Evolutionary conservation across 2,113 vertebrate species (phyloP), one percentile per base, ranked within the genome.

Genomic region (Stegastes partitus): DNA sequence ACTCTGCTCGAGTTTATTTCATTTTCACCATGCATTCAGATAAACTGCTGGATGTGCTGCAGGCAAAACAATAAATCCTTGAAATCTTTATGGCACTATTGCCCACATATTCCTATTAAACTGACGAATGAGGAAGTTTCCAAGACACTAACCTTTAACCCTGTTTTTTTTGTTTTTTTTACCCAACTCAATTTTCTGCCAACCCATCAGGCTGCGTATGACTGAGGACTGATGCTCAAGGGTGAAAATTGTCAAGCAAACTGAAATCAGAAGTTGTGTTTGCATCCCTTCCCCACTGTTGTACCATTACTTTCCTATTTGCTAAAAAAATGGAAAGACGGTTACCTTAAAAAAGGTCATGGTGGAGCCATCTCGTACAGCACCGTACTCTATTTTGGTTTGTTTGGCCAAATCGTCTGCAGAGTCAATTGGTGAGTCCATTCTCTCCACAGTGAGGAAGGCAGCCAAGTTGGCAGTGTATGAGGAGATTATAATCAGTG

Each of bases 291-390:
- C 39, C 14, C 16, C 39, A 56, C 11, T 58, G 21, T 14, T 69
- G 12, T 6, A 34, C 26, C 5, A 11, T 22, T 12, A 59, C 34
- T 51, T 62, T 45, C 0, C 14, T 2, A 37, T 58, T 58, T 25
- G 31, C 11, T 22, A 19, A n/a, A 28, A n/a, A 9, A 49, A 57
- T 3, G 23, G 26, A 51, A 55, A 63, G 15, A 55, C 18, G 9
- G 26, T 93, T 94, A 99, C 98, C 97, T 99, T 99, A 92, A 99
- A 99, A 91, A 99, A 99, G 47, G 98, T 98, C 97, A 99, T 98
- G 23, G 98, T 99, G 47, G 98, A 99, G 71, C 98, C 98, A 0
- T 99, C 98, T 88, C 96, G 94, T 31, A 99, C 97, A 3, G 97
- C 98, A 1, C 98, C 98, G 0, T 99, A 99, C 87, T 99, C 98